Evolutionary conservation across 2,113 vertebrate species (phyloP).

Genomic region (Nestor notabilis): DNA sequence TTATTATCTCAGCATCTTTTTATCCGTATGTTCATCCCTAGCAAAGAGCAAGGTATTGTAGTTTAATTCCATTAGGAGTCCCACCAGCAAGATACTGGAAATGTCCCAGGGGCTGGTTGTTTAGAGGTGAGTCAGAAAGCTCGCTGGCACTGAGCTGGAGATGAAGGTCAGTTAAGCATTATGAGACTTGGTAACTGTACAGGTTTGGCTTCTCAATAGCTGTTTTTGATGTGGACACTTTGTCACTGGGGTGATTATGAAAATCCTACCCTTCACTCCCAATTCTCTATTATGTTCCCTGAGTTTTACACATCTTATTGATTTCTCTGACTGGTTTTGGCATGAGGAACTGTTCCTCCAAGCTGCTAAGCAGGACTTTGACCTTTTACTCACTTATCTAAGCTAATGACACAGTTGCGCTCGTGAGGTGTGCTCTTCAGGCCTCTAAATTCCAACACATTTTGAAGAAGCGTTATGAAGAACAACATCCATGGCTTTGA

Average conservation of each 20-base stretch:
- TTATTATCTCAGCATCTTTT: slow-evolving; percentile 35
- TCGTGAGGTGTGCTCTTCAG: neutral
- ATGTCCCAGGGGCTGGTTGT: neutral
- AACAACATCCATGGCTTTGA: neutral
- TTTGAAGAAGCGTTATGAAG: neutral
- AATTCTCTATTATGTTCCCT: neutral
- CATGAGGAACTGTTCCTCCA: neutral
- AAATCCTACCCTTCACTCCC: neutral
- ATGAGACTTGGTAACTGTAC: accelerated
- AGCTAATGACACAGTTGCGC: neutral
- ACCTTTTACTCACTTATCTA: neutral
- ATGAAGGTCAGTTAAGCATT: neutral
- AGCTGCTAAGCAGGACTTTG: neutral
- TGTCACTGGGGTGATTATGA: neutral
- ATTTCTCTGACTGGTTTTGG: neutral
- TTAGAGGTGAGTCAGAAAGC: neutral
- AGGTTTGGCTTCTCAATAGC: accelerated
- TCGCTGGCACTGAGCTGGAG: neutral
- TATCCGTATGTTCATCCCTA: neutral
- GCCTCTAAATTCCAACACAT: neutral
- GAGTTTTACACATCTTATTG: neutral
- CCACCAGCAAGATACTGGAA: neutral
- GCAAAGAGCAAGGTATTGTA: neutral
- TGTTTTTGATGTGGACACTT: neutral
- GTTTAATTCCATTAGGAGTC: slow-evolving; percentile 41